Percentiles rank a stretch among this genome's conserved stretches.
phyloP scores from a whole-genome alignment of 2,113 vertebrate species.

The Neoarius graeffei region DNA sequence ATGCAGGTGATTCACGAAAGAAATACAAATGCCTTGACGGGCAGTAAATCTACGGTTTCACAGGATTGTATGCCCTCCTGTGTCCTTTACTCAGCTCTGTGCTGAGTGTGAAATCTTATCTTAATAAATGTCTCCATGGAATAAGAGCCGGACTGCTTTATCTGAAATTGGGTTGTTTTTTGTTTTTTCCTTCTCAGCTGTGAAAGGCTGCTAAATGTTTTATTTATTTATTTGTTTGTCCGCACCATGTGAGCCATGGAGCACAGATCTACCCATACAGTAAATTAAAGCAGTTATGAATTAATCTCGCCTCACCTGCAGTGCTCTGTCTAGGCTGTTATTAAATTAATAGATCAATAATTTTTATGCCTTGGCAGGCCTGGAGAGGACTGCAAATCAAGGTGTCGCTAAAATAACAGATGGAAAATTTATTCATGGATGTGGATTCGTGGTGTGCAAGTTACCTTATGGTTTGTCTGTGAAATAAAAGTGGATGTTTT shows the following conservation, averaged over 20 bases:
- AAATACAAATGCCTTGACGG: neutral
- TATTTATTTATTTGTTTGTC: neutral
- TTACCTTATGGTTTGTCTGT: neutral
- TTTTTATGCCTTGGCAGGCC: neutral
- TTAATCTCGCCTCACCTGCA: neutral
- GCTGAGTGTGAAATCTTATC: neutral
- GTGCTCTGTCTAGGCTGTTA: neutral
- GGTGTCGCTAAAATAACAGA: neutral
- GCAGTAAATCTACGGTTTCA: neutral
- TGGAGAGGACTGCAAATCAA: slow-evolving; percentile 1
- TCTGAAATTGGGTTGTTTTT: neutral
- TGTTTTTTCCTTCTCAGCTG: neutral
- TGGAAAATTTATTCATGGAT: neutral
- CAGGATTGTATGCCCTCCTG: neutral
- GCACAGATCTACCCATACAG: neutral
- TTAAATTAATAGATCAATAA: slow-evolving; percentile 24
- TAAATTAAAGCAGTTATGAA: slow-evolving; percentile 21
- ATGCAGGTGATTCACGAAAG: neutral
- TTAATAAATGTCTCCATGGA: neutral
- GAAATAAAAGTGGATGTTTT: neutral
- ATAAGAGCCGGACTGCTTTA: neutral
- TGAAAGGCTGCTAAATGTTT: neutral
- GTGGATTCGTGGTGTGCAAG: neutral
- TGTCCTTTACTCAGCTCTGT: neutral
- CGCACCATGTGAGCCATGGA: neutral